Conservation (phyloP, 2,888 invertebrate species). For the Eristalis intricaria region DNA sequence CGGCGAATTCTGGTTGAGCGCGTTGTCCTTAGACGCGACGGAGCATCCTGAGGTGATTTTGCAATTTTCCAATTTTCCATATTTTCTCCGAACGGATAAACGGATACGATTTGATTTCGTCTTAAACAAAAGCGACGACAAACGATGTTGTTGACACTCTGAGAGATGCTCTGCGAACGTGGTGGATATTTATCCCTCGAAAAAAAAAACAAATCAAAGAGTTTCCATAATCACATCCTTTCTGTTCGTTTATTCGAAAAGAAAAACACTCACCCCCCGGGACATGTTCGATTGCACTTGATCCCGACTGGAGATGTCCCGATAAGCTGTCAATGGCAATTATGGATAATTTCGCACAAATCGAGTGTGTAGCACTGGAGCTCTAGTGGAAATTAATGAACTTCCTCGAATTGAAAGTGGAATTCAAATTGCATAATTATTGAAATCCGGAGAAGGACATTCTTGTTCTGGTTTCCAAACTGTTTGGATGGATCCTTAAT, state of each 20-base stretch:
- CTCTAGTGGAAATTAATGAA: slow-evolving; percentile 25
- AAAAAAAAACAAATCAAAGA: slow-evolving; percentile 4
- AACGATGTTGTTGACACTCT: slow-evolving; percentile 27
- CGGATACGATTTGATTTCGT: neutral
- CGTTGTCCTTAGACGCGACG: neutral
- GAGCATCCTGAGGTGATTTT: slow-evolving; percentile 31
- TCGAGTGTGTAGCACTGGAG: neutral
- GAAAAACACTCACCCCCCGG: neutral
- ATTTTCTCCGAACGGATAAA: neutral
- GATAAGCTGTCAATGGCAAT: slow-evolving; percentile 34
- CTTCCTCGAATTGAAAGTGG: slow-evolving; percentile 22
- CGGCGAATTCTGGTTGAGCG: too few species aligned
- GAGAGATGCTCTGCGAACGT: slow-evolving; percentile 30
- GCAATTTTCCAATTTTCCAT: slow-evolving; percentile 25
- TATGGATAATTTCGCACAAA: slow-evolving; percentile 13
- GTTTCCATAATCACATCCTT: neutral
- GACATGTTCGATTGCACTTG: neutral
- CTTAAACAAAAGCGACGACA: neutral
- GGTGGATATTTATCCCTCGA: neutral
- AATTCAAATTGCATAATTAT: slow-evolving; percentile 50
- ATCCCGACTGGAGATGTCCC: neutral
- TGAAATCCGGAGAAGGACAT: slow-evolving; percentile 32
- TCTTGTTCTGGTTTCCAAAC: neutral
- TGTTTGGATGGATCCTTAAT: slow-evolving; percentile 22
- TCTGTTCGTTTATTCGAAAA: neutral